A percentile compares a stretch with the other conserved stretches of the same genome.
Conservation (phyloP, 2,113 vertebrate species). For the Rutilus rutilus region DNA sequence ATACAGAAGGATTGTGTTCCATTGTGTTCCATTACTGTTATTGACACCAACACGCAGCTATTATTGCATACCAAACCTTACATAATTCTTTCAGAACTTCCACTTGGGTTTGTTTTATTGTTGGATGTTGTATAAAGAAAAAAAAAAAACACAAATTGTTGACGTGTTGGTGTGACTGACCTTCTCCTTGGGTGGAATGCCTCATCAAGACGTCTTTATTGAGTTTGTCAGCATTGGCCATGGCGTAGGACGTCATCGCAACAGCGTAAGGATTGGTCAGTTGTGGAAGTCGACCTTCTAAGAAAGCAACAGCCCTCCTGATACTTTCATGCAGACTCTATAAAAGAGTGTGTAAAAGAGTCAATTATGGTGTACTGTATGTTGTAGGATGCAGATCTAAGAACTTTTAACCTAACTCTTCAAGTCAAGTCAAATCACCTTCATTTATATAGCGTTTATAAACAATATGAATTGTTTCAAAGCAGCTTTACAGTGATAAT, state of each 20-base stretch:
- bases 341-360: neutral
- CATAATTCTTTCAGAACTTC: neutral
- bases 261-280: constrained; percentile 83
- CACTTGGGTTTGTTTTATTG: neutral
- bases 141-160: neutral
- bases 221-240: constrained; percentile 72
- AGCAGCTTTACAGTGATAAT: too few species aligned
- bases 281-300: constrained; percentile 66
- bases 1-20: too few species aligned
- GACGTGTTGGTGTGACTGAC: constrained; percentile 18
- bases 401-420: too few species aligned
- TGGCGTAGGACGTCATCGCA: constrained; percentile 82
- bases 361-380: too few species aligned
- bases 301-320: constrained; percentile 70
- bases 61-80: neutral
- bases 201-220: constrained; percentile 63
- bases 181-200: constrained; percentile 6
- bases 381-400: too few species aligned
- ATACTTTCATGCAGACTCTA: constrained; percentile 77
- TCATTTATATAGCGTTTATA: too few species aligned
- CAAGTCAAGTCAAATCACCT: too few species aligned
- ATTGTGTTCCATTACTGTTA: neutral
- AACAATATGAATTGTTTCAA: too few species aligned
- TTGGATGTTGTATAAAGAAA: neutral
- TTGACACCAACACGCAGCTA: neutral